Evolutionary conservation across 2,888 invertebrate species (phyloP), one percentile per base, ranked within the genome.

Genomic region (Pheosia gnoma): DNA sequence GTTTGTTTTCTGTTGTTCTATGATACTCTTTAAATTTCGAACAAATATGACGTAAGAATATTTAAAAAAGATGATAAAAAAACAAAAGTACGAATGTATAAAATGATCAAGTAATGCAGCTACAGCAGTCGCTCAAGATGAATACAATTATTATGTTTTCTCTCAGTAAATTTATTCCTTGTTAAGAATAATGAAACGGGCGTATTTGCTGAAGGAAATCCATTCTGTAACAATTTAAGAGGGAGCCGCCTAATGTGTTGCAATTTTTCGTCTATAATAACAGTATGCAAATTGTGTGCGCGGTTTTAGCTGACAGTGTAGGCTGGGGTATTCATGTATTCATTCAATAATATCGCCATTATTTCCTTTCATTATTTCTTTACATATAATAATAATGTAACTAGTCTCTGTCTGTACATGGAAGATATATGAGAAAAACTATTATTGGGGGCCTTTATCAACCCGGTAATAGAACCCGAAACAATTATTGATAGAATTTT

Each of bases 61-160:
- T 25, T n/a, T n/a, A 25, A 25, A 25, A 25, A 68, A 59, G 66
- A 70, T 75, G 75, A 79, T 76, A 72, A 74, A 80, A 78, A 79
- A 74, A 81, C 77, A 78, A 78, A 75, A 81, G 78, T 77, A 75
- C 71, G 82, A 84, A 87, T 87, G 86, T 89, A 89, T 90, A 90
- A 89, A 89, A 85, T 84, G 87, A 89, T 90, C 85, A 87, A 90
- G 87, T 88, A 88, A 89, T 89, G 90, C 90, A 90, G 82, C 86
- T 79, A 85, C 88, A 88, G 84, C 86, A 85, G 86, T 87, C 87
- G 81, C 84, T 90, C 86, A 87, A 89, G 92, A 90, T 88, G 88
- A 86, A 91, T 90, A 90, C 90, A 86, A 91, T 92, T 92, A 91
- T 90, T 89, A 90, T 89, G 89, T 91, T 91, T 90, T 88, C 88